Conservation (phyloP, 2,113 vertebrate genomes). For the Lophochroa leadbeateri region DNA sequence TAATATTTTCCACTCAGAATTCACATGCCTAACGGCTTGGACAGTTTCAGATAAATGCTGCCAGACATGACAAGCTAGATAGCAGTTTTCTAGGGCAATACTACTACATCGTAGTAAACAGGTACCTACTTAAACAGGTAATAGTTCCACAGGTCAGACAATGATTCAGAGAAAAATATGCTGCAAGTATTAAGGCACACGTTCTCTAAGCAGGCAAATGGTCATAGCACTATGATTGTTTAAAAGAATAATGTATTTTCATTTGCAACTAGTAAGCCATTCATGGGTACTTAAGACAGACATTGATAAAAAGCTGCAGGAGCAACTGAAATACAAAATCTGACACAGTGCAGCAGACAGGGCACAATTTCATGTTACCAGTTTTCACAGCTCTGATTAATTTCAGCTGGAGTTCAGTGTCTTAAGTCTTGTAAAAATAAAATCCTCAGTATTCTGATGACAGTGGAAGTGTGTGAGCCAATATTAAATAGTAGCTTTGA, state of each 20-base stretch:
- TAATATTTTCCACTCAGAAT: slow-evolving; percentile 38
- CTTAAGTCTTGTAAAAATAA: slow-evolving; percentile 39
- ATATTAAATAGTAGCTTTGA: not conserved
- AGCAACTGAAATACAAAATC: not conserved
- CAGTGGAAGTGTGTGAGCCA: not conserved
- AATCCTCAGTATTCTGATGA: not conserved
- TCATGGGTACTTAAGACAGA: not conserved
- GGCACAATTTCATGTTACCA: not conserved
- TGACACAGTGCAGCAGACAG: not conserved
- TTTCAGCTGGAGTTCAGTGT: slow-evolving; percentile 15
- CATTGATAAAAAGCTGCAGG: not conserved
- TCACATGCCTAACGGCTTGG: not conserved
- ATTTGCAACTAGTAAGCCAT: not conserved
- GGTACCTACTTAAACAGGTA: not conserved
- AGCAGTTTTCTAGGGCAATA: not conserved
- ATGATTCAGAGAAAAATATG: not conserved
- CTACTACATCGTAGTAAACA: not conserved
- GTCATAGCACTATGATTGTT: not conserved
- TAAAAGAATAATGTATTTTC: not conserved
- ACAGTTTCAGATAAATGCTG: not conserved
- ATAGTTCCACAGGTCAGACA: not conserved
- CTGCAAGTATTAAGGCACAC: not conserved
- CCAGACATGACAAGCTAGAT: not conserved
- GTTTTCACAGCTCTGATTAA: slow-evolving; percentile 1
- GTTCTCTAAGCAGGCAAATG: not conserved